Evolutionary conservation across 2,888 invertebrate species (phyloP).

Genomic region (Rotaria socialis): DNA sequence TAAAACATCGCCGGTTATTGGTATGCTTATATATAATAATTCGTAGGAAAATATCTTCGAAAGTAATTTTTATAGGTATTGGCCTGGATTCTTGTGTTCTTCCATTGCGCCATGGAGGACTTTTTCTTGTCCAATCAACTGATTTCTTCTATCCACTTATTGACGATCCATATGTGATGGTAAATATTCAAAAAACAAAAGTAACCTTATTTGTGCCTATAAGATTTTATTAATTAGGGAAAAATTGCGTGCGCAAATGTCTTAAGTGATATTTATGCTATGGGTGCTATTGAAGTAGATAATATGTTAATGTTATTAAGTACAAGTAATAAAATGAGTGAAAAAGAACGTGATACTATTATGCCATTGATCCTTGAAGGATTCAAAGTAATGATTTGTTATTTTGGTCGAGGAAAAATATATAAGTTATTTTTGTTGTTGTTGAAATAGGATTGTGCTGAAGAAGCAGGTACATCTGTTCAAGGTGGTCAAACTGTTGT

Average conservation of each 20-base stretch:
- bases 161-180: slow-evolving; percentile 77
- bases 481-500: slow-evolving; percentile 70
- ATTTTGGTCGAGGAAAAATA: background rate
- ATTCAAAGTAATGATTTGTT: slow-evolving; percentile 65
- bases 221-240: slow-evolving; percentile 62
- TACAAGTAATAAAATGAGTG: slow-evolving; percentile 80
- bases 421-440: background rate
- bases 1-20: background rate
- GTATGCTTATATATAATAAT: background rate
- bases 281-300: slow-evolving; percentile 89
- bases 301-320: slow-evolving; percentile 87
- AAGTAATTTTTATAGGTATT: slow-evolving; percentile 64
- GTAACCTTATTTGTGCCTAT: too few species aligned
- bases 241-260: slow-evolving; percentile 89
- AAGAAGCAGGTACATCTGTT: slow-evolving; percentile 69
- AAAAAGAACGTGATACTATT: slow-evolving; percentile 81
- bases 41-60: too few species aligned
- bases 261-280: slow-evolving; percentile 83
- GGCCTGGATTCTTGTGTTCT: slow-evolving; percentile 79
- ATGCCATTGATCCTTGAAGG: slow-evolving; percentile 84
- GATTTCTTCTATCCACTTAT: slow-evolving; percentile 81
- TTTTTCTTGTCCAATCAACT: slow-evolving; percentile 75
- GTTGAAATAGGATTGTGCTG: slow-evolving; percentile 64
- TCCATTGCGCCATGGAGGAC: slow-evolving; percentile 71
- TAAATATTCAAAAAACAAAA: background rate